Conservation (phyloP, 2,888 invertebrate genomes). For the Autographa pulchrina region DNA sequence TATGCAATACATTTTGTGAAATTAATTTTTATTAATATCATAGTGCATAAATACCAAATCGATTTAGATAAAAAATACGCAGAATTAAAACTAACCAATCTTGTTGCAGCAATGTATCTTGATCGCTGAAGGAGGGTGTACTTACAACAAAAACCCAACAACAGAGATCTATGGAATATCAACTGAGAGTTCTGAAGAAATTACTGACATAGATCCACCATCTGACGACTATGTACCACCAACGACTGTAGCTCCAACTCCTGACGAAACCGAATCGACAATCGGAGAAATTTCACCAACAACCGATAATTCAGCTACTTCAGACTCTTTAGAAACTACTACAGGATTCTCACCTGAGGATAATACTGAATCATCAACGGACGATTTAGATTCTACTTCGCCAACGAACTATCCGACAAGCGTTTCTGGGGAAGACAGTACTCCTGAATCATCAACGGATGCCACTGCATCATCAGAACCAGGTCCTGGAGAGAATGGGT, state of each 20-base stretch:
- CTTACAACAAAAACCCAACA: slow-evolving; percentile 17
- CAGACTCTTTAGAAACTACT: neutral
- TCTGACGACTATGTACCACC: neutral
- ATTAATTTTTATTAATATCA: too few species aligned
- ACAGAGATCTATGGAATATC: neutral
- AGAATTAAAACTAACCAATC: neutral
- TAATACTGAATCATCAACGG: too few species aligned
- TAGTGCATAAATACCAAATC: too few species aligned
- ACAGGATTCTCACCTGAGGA: too few species aligned
- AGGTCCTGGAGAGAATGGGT: neutral
- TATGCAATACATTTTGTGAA: too few species aligned
- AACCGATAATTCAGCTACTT: slow-evolving; percentile 6
- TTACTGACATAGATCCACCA: neutral
- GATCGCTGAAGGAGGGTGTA: slow-evolving; percentile 48
- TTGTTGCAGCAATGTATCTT: slow-evolving; percentile 35
- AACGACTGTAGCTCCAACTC: neutral
- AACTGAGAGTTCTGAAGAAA: neutral
- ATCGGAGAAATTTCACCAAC: neutral
- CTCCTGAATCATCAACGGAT: too few species aligned
- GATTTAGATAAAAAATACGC: neutral
- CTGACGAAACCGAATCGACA: neutral
- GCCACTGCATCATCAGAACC: neutral
- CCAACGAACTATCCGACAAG: neutral
- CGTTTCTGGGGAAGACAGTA: neutral
- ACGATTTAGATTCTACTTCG: neutral